Percentiles rank a stretch among this genome's conserved stretches.
Evolutionary conservation across 1,140 invertebrate genomes (phyloP).

Genomic region (Nomia melanderi): DNA sequence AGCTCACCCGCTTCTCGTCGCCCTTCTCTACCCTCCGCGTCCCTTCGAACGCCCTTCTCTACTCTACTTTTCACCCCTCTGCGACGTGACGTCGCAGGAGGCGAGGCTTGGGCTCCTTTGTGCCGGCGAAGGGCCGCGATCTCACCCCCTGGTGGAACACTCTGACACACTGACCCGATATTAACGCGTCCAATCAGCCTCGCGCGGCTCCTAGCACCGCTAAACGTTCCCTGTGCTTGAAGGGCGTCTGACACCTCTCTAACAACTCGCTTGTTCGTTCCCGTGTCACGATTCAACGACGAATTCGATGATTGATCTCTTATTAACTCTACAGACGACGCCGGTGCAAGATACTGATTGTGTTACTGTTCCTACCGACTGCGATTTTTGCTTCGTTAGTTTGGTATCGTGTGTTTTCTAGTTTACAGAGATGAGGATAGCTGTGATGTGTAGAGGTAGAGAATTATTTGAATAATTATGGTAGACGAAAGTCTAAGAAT

Average conservation of each 20-base stretch:
- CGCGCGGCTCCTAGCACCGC: neutral
- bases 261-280: no score
- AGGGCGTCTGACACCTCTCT: neutral
- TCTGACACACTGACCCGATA: conserved; percentile 50
- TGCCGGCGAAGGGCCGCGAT: conserved; percentile 30
- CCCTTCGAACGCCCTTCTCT: conserved; percentile 20
- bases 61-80: conserved; percentile 27
- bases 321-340: neutral
- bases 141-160: neutral
- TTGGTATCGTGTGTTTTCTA: no score
- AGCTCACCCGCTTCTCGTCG: neutral
- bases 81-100: conserved; percentile 27
- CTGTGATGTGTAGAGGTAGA: no score
- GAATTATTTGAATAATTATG: no score
- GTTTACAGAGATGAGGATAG: no score
- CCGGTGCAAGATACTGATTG: no score
- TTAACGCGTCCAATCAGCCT: conserved; percentile 27
- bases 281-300: neutral
- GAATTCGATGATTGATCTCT: neutral
- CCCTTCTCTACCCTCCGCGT: conserved; percentile 24
- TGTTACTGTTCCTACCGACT: no score
- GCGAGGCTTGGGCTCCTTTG: conserved; percentile 22
- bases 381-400: no score
- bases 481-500: no score
- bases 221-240: conserved; percentile 2